Evolutionary conservation across 1,140 invertebrate species (phyloP).

Genomic region (Achatina immaculata): DNA sequence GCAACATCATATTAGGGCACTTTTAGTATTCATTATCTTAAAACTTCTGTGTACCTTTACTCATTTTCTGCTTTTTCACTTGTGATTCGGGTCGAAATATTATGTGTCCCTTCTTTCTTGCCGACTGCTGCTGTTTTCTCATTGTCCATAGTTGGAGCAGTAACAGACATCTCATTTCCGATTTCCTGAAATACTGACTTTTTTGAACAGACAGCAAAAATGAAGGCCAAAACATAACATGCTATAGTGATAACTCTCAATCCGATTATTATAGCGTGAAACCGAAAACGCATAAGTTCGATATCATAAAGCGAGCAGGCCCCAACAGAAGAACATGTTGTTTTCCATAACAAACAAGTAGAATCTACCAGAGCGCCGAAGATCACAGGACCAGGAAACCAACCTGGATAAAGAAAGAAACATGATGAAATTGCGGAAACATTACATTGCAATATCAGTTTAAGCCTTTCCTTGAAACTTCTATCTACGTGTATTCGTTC

Average conservation of each 20-base stretch:
- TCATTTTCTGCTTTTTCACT: too few species aligned
- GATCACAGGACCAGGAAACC: slow-evolving; percentile 54
- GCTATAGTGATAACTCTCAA: background rate
- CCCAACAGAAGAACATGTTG: slow-evolving; percentile 38
- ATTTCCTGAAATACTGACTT: background rate
- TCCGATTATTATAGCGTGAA: background rate
- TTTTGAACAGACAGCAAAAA: background rate
- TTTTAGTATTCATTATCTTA: too few species aligned
- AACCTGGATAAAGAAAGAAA: slow-evolving; percentile 37
- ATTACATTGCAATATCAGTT: too few species aligned
- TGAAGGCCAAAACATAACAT: background rate
- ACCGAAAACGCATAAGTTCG: slow-evolving; percentile 38
- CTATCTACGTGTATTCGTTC: too few species aligned
- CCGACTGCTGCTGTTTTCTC: background rate
- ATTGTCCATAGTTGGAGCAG: background rate
- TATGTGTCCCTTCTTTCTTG: too few species aligned
- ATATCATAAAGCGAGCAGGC: slow-evolving; percentile 43
- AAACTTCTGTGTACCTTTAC: too few species aligned
- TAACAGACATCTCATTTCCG: background rate
- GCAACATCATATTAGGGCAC: too few species aligned
- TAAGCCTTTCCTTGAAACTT: too few species aligned
- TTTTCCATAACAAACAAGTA: slow-evolving; percentile 46
- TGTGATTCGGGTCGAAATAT: too few species aligned
- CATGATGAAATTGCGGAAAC: too few species aligned
- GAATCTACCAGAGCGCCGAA: slow-evolving; percentile 50